A percentile compares a stretch with the other conserved stretches of the same genome.
Conservation (phyloP, 2,888 invertebrate species). For the Glaucopsyche alexis region DNA sequence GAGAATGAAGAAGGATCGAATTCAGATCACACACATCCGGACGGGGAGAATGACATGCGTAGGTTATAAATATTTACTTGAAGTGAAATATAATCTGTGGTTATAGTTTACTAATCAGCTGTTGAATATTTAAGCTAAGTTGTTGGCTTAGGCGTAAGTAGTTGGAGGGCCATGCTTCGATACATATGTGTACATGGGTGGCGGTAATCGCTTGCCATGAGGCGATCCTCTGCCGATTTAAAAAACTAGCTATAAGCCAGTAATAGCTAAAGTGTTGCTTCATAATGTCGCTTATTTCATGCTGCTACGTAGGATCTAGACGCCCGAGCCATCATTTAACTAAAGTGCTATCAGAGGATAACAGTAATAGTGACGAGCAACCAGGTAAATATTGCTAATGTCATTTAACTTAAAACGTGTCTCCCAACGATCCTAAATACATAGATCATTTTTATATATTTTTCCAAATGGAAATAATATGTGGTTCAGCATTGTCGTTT, state of each 20-base stretch:
- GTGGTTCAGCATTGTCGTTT: too few relatives aligned
- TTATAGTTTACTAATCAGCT: slow-evolving; percentile 1
- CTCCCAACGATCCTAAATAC: neutral
- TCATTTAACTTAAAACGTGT: neutral
- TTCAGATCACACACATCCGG: slow-evolving; percentile 70
- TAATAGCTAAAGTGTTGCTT: slow-evolving; percentile 42
- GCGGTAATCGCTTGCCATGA: neutral
- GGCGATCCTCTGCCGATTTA: too few relatives aligned
- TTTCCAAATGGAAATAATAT: neutral
- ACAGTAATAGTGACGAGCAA: slow-evolving; percentile 83
- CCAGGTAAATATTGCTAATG: slow-evolving; percentile 45
- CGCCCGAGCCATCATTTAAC: slow-evolving; percentile 75
- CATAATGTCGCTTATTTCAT: slow-evolving; percentile 55
- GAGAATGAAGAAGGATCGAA: slow-evolving; percentile 71
- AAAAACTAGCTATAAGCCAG: neutral
- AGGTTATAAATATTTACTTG: slow-evolving; percentile 40
- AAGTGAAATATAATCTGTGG: slow-evolving; percentile 10
- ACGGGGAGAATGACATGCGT: slow-evolving; percentile 72
- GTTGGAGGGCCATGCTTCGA: neutral
- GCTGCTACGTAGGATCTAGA: slow-evolving; percentile 71
- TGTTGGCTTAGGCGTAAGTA: slow-evolving; percentile 17
- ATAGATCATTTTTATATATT: neutral
- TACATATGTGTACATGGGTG: neutral
- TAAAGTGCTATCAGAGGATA: slow-evolving; percentile 83
- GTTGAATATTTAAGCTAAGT: neutral